Base-by-base conservation (phyloP, 2,797 vertebrate species). In the Craterocephalus amniculus region DNA sequence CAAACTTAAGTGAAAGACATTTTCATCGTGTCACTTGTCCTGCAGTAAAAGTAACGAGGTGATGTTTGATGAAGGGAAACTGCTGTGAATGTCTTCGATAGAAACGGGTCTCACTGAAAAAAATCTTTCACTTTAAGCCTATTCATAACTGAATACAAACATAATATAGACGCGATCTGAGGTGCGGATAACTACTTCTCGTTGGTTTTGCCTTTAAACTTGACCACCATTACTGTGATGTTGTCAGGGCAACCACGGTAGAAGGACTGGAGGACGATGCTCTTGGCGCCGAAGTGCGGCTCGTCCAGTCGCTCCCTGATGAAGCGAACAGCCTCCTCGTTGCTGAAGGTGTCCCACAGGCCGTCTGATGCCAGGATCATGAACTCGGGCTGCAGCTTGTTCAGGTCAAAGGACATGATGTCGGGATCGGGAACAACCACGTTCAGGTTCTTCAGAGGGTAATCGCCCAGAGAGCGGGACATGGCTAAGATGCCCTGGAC, bases 321-420 rank as follows among this genome's bases (percentile, higher is more conserved):
- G 89, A 99, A 99, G 58, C 97, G 93, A 2, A 99, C 97, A 0
- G 98, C 98, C 87, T 99, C 97, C 89, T 99, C 97, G 0, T 99
- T 99, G 95, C 97, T 99, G 94, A 99, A 99, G 63, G 98, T 98
- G 79, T 99, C 98, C 98, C 98, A 99, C 81, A 99, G 95, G 43
- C 98, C 98, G 4, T 99, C 98, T 0, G 97, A 99, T 0, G 98
- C 98, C 91, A 99, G 86, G 93, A 99, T 99, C 98, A 99, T 98
- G 93, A 99, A 99, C 91, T 99, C 96, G 0, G 98, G 98, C 93
- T 98, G 97, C 79, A 99, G 95, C 93, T 98, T 97, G 95, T 96
- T 95, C 90, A 99, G 95, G 93, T 99, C 97, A 66, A 99, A 99
- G 85, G 96, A 96, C 83, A 98, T 93, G 86, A 99, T 95, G 77